Evolutionary conservation across 2,888 invertebrate genomes (phyloP), one percentile per base, ranked within the genome.

Genomic region (Carabus problematicus): DNA sequence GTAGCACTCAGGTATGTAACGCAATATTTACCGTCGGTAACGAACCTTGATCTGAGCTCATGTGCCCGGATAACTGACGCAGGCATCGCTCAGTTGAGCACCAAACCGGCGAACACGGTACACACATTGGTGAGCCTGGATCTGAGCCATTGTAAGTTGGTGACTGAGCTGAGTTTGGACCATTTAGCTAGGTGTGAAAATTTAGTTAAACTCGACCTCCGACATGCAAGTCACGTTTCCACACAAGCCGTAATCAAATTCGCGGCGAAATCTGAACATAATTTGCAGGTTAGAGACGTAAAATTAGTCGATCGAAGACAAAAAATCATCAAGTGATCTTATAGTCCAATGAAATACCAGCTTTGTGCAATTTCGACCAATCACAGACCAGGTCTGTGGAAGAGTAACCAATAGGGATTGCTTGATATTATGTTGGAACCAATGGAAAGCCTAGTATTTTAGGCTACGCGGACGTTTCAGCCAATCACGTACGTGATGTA

Each of bases 21-120:
- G 0, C 89, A 94, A 83, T 91, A 93, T 72, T 79, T 94, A 67
- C 92, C 92, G 0, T 86, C 87, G 75, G 84, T 97, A 64, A 86
- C 87, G 68, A 88, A 89, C 73, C 82, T 97, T 74, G 93, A 95
- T 82, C 85, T 97, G 74, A 88, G 94, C 72, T 92, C 93, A 67
- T 97, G 97, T 81, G 91, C 92, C 69, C 87, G 94, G 19, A 87
- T 97, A 47, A 94, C 95, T 0, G 95, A 97, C 81, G 93, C 94
- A 9, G 95, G 95, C 56, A 91, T 96, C 59, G 94, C 94, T 29
- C 94, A 94, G 81, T 84, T 95, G 54, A 91, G 91, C 62, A 91
- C 93, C 71, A 87, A 89, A 40, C 89, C 91, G 71, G 89, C 89
- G n/a, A 84, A 82, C 54, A 89, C 89, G 19, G 88, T 89, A n/a